Conservation (phyloP, 2,113 vertebrate species). For the Sula dactylatra region DNA sequence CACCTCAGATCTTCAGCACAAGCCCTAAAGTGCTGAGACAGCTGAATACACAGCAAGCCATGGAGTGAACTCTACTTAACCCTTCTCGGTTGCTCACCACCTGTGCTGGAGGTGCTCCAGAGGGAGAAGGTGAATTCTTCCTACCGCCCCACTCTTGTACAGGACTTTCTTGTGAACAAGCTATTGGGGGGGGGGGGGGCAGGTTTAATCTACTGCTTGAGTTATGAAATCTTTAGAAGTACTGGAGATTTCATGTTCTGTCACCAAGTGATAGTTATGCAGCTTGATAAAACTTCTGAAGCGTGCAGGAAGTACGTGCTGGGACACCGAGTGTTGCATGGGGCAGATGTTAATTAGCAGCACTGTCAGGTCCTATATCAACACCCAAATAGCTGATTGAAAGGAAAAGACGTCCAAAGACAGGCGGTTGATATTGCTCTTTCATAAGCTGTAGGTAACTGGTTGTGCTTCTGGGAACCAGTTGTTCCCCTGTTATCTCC, state of each 20-base stretch:
- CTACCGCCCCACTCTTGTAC: neutral
- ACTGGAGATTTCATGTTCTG: neutral
- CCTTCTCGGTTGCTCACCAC: conserved; percentile 13
- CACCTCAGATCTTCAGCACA: conserved; percentile 72
- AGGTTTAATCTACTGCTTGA: neutral
- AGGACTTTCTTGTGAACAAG: neutral
- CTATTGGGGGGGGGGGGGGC: too few species aligned
- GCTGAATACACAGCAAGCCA: conserved; percentile 65
- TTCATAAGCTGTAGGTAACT: neutral
- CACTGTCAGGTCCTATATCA: neutral
- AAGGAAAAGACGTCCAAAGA: neutral
- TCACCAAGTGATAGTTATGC: neutral
- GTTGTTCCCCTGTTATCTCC: conserved; percentile 1
- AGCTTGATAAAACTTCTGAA: neutral
- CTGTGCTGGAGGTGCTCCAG: neutral
- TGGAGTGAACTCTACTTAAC: conserved; percentile 70
- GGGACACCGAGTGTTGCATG: rapidly evolving
- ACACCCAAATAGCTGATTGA: neutral
- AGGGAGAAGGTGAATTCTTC: neutral
- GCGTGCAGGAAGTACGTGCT: neutral
- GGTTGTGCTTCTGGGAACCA: neutral
- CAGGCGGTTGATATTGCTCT: neutral
- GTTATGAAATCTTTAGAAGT: neutral
- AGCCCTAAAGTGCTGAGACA: conserved; percentile 71
- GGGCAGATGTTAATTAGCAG: neutral